Conservation (phyloP, 2,113 vertebrate genomes). For the Pelecanoides urinatrix region DNA sequence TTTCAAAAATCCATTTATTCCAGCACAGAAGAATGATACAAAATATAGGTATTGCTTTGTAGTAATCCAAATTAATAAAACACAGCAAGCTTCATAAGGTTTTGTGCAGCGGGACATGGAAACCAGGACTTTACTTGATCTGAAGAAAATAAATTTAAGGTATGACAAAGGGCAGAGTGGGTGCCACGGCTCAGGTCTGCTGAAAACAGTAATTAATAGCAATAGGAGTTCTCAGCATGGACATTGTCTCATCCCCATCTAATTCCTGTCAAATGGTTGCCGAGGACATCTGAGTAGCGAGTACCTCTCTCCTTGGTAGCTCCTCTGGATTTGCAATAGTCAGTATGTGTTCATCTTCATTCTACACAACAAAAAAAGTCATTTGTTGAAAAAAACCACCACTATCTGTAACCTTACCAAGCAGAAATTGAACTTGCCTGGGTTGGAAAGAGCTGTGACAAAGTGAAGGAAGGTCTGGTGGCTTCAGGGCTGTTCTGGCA, state of each 20-base stretch:
- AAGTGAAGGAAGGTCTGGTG: neutral
- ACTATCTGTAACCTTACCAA: neutral
- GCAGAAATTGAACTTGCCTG: neutral
- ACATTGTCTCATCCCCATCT: accelerated
- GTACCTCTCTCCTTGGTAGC: neutral
- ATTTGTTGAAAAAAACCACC: neutral
- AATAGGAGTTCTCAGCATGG: neutral
- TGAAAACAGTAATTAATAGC: neutral
- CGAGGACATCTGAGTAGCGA: neutral
- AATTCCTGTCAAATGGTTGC: neutral
- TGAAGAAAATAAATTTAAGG: neutral
- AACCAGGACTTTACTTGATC: neutral
- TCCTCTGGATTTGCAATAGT: neutral
- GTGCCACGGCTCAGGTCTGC: neutral
- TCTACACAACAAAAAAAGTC: accelerated
- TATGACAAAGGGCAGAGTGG: neutral
- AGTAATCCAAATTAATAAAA: neutral
- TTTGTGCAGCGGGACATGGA: neutral
- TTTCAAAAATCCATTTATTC: neutral
- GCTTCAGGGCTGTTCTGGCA: neutral
- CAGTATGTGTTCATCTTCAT: accelerated
- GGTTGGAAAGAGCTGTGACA: neutral
- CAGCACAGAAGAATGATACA: neutral
- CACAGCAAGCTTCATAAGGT: neutral
- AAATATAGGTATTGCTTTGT: neutral